Evolutionary conservation across 1,140 invertebrate species (phyloP).

Genomic region (Pomacea maculata): DNA sequence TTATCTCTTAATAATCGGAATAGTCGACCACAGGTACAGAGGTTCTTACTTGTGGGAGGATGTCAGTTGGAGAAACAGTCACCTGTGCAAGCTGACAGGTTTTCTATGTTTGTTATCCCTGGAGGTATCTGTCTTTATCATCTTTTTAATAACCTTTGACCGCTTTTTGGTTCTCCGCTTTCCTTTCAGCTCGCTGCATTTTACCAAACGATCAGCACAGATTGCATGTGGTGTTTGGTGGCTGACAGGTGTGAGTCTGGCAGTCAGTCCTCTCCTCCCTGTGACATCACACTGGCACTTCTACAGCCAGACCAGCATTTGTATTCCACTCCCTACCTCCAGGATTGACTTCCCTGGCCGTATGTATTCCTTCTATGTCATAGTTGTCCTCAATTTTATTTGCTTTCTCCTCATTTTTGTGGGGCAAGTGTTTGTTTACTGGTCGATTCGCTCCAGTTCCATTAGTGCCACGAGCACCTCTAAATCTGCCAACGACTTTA

Average conservation of each 20-base stretch:
- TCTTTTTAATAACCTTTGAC: constrained; percentile 51
- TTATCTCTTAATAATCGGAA: constrained; percentile 3
- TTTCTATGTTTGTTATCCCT: constrained; percentile 42
- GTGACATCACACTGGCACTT: constrained; percentile 15
- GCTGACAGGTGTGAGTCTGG: too few relatives aligned
- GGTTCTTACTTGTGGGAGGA: constrained; percentile 42
- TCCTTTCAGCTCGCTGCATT: constrained; percentile 29
- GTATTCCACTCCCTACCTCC: constrained; percentile 40
- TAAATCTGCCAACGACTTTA: too few relatives aligned
- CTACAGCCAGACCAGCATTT: constrained; percentile 31
- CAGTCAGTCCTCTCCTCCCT: too few relatives aligned
- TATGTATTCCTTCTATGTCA: constrained; percentile 34
- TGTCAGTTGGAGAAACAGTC: constrained; percentile 37
- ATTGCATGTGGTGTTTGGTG: neutral
- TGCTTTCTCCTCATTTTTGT: constrained; percentile 32
- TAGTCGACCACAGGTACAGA: constrained; percentile 41
- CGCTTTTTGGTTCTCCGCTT: constrained; percentile 43
- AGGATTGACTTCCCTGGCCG: constrained; percentile 27
- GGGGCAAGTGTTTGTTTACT: constrained; percentile 39
- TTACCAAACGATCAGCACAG: constrained; percentile 23
- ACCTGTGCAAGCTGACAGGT: constrained; percentile 43
- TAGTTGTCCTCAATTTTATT: constrained; percentile 39
- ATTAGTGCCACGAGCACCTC: too few relatives aligned
- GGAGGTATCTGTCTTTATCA: constrained; percentile 44
- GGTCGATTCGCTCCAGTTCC: constrained; percentile 7